phyloP scores from a whole-genome alignment of 2,113 vertebrate species.

The Corapipo altera region DNA sequence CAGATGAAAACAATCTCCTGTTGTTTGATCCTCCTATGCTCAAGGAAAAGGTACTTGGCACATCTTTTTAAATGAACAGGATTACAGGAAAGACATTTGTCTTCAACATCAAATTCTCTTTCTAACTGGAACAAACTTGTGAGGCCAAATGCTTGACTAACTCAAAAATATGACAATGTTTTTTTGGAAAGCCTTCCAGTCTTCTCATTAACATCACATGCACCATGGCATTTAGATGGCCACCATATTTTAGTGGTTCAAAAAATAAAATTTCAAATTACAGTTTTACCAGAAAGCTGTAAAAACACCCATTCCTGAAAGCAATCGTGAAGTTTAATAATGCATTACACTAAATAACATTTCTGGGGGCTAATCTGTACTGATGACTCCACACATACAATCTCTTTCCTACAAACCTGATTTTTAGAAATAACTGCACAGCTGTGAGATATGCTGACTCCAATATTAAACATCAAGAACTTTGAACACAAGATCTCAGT shows the following conservation, averaged over 20 bases:
- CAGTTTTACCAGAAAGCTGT: background rate
- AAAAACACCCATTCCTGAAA: background rate
- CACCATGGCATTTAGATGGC: background rate
- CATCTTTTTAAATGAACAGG: constrained; percentile 17
- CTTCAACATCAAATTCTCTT: background rate
- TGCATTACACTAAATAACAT: background rate
- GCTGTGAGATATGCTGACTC: constrained; percentile 12
- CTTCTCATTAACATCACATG: background rate
- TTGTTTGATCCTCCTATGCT: constrained; percentile 54
- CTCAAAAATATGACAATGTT: background rate
- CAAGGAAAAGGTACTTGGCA: constrained; percentile 50
- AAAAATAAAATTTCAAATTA: background rate
- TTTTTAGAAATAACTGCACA: constrained; percentile 38
- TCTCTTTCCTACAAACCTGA: background rate
- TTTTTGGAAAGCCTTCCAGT: background rate
- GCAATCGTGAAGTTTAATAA: background rate
- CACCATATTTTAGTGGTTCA: background rate
- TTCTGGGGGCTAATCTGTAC: background rate
- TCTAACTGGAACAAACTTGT: background rate
- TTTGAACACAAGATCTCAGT: background rate
- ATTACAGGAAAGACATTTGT: constrained; percentile 22
- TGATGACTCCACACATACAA: constrained; percentile 1
- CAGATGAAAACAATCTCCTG: constrained; percentile 53
- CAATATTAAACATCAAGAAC: background rate
- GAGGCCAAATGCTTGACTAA: background rate